Evolutionary conservation across 2,888 invertebrate species (phyloP).

Genomic region (Temnothorax unifasciatus): DNA sequence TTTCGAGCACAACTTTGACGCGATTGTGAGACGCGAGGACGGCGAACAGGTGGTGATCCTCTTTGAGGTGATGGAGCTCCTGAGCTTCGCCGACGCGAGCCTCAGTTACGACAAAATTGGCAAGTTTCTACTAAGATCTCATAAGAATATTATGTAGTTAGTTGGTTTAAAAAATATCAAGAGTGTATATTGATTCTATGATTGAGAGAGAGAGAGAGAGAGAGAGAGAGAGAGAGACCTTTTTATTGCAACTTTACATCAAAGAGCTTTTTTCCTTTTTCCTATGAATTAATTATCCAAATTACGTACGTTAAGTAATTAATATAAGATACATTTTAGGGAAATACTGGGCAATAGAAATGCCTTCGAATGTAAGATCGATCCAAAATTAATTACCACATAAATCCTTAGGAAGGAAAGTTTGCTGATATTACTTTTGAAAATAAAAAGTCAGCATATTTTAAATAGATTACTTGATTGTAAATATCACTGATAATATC

Average conservation of each 20-base stretch:
- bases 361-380: background rate
- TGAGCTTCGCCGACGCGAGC: conserved; percentile 81
- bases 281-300: background rate
- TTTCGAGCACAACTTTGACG: conserved; percentile 88
- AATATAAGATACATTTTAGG: background rate
- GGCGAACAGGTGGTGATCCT: conserved; percentile 83
- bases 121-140: conserved; percentile 57
- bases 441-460: background rate
- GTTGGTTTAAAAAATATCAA: background rate
- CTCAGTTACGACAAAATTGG: conserved; percentile 80
- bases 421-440: background rate
- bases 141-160: background rate
- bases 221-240: background rate
- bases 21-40: conserved; percentile 80
- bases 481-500: background rate
- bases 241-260: background rate
- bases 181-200: background rate
- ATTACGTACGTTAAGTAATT: background rate
- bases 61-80: conserved; percentile 86
- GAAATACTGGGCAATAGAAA: background rate
- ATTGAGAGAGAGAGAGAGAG: background rate
- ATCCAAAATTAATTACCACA: background rate
- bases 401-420: background rate
- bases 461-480: background rate
- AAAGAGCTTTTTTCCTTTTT: background rate